These are phyloP conservation scores for Micrasema longulum DNA, from an alignment of 1,140 invertebrate species.

Conservation along the genomic window DNA sequence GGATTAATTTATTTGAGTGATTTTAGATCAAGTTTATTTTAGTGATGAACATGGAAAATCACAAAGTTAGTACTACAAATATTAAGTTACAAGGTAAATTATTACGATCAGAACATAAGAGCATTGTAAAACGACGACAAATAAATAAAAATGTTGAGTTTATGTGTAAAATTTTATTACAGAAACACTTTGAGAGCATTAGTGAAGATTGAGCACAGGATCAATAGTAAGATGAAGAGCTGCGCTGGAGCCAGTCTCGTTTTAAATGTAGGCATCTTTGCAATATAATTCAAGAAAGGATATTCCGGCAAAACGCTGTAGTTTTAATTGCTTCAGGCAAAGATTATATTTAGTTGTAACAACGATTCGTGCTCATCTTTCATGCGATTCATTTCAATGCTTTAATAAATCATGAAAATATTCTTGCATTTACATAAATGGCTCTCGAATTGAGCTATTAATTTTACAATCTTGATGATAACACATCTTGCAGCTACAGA, in stretches of 20 bases:
- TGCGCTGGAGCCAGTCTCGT: background rate
- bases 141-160: too few relatives aligned
- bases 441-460: slow-evolving; percentile 3
- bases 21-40: too few relatives aligned
- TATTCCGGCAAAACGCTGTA: slow-evolving; percentile 16
- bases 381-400: slow-evolving; percentile 9
- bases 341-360: slow-evolving; percentile 22
- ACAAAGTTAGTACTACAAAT: too few relatives aligned
- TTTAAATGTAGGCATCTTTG: background rate
- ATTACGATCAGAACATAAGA: too few relatives aligned
- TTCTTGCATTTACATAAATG: background rate
- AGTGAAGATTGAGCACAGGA: slow-evolving; percentile 13
- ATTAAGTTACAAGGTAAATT: too few relatives aligned
- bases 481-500: too few relatives aligned
- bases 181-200: slow-evolving; percentile 11
- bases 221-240: slow-evolving; percentile 13
- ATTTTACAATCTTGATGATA: too few relatives aligned
- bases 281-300: background rate
- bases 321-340: slow-evolving; percentile 35
- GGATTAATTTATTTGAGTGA: too few relatives aligned
- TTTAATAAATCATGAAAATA: too few relatives aligned
- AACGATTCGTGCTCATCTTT: slow-evolving; percentile 21
- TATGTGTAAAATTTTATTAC: too few relatives aligned
- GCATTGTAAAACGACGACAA: too few relatives aligned
- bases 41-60: too few relatives aligned